Percentiles rank a stretch among this genome's conserved stretches.
phyloP scores from a whole-genome alignment of 1,140 invertebrate species.

The Andrena cerasifolii region DNA sequence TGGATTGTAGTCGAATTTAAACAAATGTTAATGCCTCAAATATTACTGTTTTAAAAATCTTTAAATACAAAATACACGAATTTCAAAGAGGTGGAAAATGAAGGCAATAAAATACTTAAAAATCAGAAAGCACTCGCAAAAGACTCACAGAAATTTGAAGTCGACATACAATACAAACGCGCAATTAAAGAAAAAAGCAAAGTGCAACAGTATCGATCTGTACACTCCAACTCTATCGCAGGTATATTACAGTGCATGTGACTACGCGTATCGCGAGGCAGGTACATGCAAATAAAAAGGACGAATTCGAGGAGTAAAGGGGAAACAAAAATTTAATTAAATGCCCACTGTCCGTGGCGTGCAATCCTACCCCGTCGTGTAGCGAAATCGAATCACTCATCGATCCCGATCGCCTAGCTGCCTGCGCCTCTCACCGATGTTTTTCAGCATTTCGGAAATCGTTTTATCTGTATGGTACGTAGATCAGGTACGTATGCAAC shows the following conservation, averaged over 20 bases:
- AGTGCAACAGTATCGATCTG: too few relatives aligned
- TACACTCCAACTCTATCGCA: too few relatives aligned
- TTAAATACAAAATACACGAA: neutral
- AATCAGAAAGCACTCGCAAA: neutral
- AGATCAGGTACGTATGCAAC: neutral
- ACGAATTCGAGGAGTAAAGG: conserved; percentile 38
- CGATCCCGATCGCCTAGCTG: conserved; percentile 42
- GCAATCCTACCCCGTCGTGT: conserved; percentile 22
- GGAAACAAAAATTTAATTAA: conserved; percentile 67
- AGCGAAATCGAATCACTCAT: conserved; percentile 61
- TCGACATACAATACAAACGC: too few relatives aligned
- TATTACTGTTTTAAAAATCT: too few relatives aligned
- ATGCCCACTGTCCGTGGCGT: conserved; percentile 52
- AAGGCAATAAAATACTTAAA: neutral
- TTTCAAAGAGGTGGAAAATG: neutral
- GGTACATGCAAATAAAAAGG: neutral
- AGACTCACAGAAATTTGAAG: too few relatives aligned
- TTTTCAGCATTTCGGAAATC: conserved; percentile 32
- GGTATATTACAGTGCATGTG: neutral
- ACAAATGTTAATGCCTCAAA: too few relatives aligned
- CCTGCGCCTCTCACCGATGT: neutral
- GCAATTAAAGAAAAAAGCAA: too few relatives aligned
- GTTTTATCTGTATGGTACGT: conserved; percentile 2
- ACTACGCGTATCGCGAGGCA: neutral
- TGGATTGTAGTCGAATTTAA: too few relatives aligned